Evolutionary conservation across 2,888 invertebrate species (phyloP).

Genomic region (Aphidoletes aphidimyza): DNA sequence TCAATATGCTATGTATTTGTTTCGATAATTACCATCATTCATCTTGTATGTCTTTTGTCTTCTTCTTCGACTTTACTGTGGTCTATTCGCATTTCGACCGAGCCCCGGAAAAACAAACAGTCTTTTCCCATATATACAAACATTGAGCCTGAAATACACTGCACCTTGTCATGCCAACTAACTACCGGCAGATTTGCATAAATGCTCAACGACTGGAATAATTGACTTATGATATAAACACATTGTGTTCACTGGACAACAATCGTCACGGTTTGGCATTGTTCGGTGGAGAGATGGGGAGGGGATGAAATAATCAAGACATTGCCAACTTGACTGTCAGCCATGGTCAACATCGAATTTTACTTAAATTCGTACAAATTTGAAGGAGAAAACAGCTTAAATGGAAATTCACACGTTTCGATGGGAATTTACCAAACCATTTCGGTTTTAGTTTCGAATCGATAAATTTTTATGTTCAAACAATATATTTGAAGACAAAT

Average conservation of each 20-base stretch:
- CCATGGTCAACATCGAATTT: no score
- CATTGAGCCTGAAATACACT: no score
- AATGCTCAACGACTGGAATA: slow-evolving; percentile 48
- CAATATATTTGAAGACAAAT: no score
- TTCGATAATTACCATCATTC: slow-evolving; percentile 30
- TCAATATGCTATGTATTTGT: slow-evolving; percentile 51
- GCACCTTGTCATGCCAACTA: slow-evolving; percentile 5
- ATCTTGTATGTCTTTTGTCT: background rate
- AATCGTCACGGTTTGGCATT: slow-evolving; percentile 6
- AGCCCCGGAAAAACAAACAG: background rate
- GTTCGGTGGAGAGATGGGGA: background rate
- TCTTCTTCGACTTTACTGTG: background rate
- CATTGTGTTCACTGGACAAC: slow-evolving; percentile 10
- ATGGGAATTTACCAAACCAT: no score
- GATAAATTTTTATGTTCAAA: no score
- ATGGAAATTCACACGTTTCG: background rate
- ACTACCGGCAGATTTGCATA: slow-evolving; percentile 50
- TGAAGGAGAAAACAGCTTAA: background rate
- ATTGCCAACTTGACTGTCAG: background rate
- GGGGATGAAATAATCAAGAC: background rate
- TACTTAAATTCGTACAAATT: background rate
- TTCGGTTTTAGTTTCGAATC: no score
- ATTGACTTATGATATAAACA: slow-evolving; percentile 52
- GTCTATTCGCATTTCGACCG: background rate
- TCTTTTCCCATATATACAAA: background rate